phyloP scores from a whole-genome alignment of 1,140 invertebrate genomes.

The Pissodes strobi region DNA sequence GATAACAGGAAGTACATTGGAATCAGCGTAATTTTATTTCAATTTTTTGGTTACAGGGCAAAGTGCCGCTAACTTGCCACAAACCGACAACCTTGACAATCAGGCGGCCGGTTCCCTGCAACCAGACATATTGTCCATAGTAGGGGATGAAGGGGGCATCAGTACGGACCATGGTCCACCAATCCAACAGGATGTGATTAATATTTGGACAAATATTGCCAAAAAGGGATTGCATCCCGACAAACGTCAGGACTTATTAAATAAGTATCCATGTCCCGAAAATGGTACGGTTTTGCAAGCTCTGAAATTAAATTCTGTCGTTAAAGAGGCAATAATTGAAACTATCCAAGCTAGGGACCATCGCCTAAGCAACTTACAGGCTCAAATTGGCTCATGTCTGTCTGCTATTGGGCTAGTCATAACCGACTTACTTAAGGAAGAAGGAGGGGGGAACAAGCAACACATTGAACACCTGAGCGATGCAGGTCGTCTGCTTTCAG shows the following conservation, averaged over 20 bases:
- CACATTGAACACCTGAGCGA: conserved; percentile 1
- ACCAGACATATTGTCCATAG: conserved; percentile 1
- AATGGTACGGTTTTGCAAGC: background rate
- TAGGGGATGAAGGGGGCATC: background rate
- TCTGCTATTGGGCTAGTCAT: conserved; percentile 5
- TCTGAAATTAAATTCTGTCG: background rate
- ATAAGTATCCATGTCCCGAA: background rate
- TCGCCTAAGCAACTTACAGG: background rate
- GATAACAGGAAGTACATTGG: background rate
- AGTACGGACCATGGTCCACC: background rate
- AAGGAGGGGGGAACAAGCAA: background rate
- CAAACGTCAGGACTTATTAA: background rate
- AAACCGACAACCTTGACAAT: no score
- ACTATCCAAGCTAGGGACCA: background rate
- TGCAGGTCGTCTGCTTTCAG: conserved; percentile 16
- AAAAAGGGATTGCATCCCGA: conserved; percentile 1
- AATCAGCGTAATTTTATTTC: background rate
- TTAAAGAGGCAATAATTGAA: background rate
- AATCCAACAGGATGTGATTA: conserved; percentile 7
- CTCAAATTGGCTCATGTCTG: background rate
- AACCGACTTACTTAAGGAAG: conserved; percentile 5
- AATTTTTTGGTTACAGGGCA: background rate
- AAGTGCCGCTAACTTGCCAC: background rate
- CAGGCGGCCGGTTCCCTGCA: background rate
- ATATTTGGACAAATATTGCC: conserved; percentile 9